Evolutionary conservation across 37 sponge, comb jelly and placozoan species (phyloP), one percentile per base, ranked within the genome.

Genomic region (Aplysina aerophoba): DNA sequence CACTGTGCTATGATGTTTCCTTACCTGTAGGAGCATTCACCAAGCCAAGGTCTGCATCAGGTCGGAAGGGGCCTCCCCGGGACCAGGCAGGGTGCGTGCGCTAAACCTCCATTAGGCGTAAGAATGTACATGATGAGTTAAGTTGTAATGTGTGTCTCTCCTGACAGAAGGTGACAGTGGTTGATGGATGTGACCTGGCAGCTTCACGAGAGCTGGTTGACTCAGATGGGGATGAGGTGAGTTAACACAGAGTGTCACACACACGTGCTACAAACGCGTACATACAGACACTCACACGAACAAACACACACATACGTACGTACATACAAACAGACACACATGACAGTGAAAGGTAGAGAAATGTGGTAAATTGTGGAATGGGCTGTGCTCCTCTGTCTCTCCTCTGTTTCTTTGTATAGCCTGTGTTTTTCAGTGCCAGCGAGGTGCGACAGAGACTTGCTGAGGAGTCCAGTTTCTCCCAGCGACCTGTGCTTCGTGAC

Each of bases 401-500:
- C 50, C 50, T 44, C 50, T 44, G 6, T 44, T 8, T 44, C 50
- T 44, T 3, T 44, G 50, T 44, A 8, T 30, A 85, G 83, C 55
- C 31, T 38, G 77, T 86, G 79, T 86, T 74, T 0, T 95, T 95
- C 55, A 86, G 80, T 84, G 93, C 83, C 27, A 87, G 91, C 4
- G 96, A 95, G 37, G 91, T 95, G 8, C 59, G 94, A 64, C 88
- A 61, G 60, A 64, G 96, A 65, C 55, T 95, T 54, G 28, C 54
- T 34, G 71, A 89, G 30, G 87, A 87, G 21, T 60, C 36, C n/a
- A 37, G 31, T 25, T 79, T 41, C 16, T 86, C 96, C 1, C 84
- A 79, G 75, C 85, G 81, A 59, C 86, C 68, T 17, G 87, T 88
- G n/a, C 69, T 63, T 1, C 81, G 96, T 37, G 94, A 95, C 59